Base-by-base conservation (phyloP, 1,140 invertebrate genomes). In the Piezodorus guildinii region DNA sequence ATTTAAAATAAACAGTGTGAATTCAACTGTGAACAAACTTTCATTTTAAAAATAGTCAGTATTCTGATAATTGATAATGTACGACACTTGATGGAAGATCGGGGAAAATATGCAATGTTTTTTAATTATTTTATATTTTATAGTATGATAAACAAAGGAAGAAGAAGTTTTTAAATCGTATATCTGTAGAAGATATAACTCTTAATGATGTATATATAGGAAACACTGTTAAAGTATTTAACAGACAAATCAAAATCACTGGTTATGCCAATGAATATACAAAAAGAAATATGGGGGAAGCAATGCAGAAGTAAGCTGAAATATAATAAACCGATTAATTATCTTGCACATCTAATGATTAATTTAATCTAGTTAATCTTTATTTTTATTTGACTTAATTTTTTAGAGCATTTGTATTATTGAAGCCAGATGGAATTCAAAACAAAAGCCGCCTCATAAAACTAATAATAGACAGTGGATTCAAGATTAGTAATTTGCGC, bases 61-160 rank as follows among this genome's bases (percentile, higher is more conserved):
- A n/a, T n/a, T n/a, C n/a, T n/a, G n/a, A n/a, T n/a, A n/a, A n/a
- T n/a, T n/a, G n/a, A n/a, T n/a, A n/a, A n/a, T n/a, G n/a, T n/a
- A n/a, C n/a, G n/a, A n/a, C n/a, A n/a, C n/a, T n/a, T n/a, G n/a
- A n/a, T n/a, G n/a, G n/a, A n/a, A n/a, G n/a, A n/a, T n/a, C n/a
- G n/a, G n/a, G n/a, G n/a, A n/a, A n/a, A n/a, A n/a, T n/a, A n/a
- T n/a, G n/a, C n/a, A n/a, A n/a, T n/a, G n/a, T n/a, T n/a, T n/a
- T n/a, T n/a, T n/a, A n/a, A n/a, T n/a, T n/a, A n/a, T n/a, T n/a
- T n/a, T n/a, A n/a, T n/a, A n/a, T 66, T 60, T 77, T 77, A 45
- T 74, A 91, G 88, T 90, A 80, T 77, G 90, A 93, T 73, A 72
- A 87, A 52, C 85, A 85, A 70, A 85, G 80, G 64, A 80, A 80